Evolutionary conservation across 2,888 invertebrate genomes (phyloP).

Genomic region (Macrostomum cliftonense): DNA sequence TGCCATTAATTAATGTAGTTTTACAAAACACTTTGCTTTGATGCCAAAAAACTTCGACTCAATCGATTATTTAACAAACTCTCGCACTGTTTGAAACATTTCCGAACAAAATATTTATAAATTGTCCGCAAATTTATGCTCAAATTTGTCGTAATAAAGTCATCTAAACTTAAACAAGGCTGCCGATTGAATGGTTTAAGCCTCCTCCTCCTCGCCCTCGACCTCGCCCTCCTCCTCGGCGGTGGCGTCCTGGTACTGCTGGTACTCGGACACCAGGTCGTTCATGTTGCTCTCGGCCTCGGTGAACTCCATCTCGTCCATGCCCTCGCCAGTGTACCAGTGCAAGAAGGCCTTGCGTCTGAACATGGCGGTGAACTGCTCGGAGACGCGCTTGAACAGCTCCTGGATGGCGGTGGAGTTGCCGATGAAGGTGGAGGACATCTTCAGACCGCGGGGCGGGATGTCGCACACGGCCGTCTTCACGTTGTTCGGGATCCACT

Average conservation of each 20-base stretch:
- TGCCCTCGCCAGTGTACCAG: slow-evolving; percentile 90
- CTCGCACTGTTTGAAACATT: too few relatives aligned
- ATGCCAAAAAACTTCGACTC: slow-evolving; percentile 85
- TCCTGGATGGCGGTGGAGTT: slow-evolving; percentile 14
- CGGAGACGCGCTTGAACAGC: slow-evolving; percentile 14
- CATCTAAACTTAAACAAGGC: slow-evolving; percentile 68
- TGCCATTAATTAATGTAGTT: slow-evolving; percentile 39
- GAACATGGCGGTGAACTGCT: slow-evolving; percentile 50
- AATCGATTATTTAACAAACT: slow-evolving; percentile 91
- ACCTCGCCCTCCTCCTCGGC: slow-evolving; percentile 1
- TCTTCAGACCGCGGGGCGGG: slow-evolving; percentile 62
- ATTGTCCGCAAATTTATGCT: slow-evolving; percentile 24
- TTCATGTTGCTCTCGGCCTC: slow-evolving; percentile 58
- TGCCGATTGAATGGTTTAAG: slow-evolving; percentile 48
- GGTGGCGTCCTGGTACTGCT: slow-evolving; percentile 3
- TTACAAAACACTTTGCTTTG: slow-evolving; percentile 81
- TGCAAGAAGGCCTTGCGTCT: slow-evolving; percentile 4
- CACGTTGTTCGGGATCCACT: slow-evolving; percentile 79
- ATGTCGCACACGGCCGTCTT: slow-evolving; percentile 77
- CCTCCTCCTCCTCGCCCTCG: slow-evolving; percentile 46
- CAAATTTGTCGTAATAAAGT: slow-evolving; percentile 55
- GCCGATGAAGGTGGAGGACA: slow-evolving; percentile 65
- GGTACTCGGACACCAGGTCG: slow-evolving; percentile 4
- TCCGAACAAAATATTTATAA: slow-evolving; percentile 49
- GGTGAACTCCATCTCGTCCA: slow-evolving; percentile 92